A percentile compares a stretch with the other conserved stretches of the same genome.
These are phyloP conservation scores for Athetis lepigone DNA, from an alignment of 2,888 invertebrate species.

Conservation along the genomic window DNA sequence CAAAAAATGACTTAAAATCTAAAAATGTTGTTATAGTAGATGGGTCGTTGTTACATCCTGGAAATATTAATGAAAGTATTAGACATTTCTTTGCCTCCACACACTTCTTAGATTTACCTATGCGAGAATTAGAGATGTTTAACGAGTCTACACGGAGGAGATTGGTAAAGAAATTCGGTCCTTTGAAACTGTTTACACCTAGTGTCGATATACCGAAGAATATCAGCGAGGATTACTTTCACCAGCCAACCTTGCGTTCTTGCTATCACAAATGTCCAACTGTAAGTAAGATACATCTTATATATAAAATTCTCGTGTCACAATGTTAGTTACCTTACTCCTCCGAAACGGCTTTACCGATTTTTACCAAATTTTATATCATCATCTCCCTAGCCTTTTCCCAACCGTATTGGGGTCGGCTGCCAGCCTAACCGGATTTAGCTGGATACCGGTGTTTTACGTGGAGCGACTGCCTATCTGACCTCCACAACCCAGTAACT, in stretches of 20 bases:
- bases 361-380: too few species aligned
- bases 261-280: conserved; percentile 83
- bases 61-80: conserved; percentile 76
- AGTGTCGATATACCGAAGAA: conserved; percentile 74
- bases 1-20: conserved; percentile 17
- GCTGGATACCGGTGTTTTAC: too few species aligned
- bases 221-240: conserved; percentile 69
- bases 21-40: conserved; percentile 76
- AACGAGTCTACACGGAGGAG: conserved; percentile 71
- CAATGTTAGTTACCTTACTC: too few species aligned
- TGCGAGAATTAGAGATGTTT: conserved; percentile 68
- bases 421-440: too few species aligned
- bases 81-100: conserved; percentile 82
- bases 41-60: conserved; percentile 68
- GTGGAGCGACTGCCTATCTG: too few species aligned
- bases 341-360: too few species aligned
- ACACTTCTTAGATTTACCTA: conserved; percentile 77
- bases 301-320: too few species aligned
- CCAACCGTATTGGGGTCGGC: too few species aligned
- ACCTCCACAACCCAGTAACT: too few species aligned
- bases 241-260: conserved; percentile 75
- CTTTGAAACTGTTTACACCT: conserved; percentile 76
- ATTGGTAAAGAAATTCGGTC: conserved; percentile 72
- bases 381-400: too few species aligned
- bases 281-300: conserved; percentile 66